A percentile compares a stretch with the other conserved stretches of the same genome.
Evolutionary conservation across 2,113 vertebrate species (phyloP).

Genomic region (Pristiophorus japonicus): DNA sequence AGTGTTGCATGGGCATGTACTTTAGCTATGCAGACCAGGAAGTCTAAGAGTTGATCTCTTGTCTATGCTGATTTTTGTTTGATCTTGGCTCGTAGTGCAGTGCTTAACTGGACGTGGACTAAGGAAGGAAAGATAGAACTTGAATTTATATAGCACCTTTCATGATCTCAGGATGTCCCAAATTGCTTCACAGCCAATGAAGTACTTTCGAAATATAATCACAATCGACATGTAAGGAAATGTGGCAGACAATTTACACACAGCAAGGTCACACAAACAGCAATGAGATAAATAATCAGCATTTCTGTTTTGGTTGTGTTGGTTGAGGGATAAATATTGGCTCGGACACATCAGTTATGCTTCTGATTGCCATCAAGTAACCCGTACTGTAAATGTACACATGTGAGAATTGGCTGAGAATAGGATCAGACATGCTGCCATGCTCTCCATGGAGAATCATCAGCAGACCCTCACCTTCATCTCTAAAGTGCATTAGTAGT

Average conservation of each 20-base stretch:
- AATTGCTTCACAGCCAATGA: not conserved
- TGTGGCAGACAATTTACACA: not conserved
- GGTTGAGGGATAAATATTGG: not conserved
- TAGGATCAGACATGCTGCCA: not conserved
- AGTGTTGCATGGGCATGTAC: no score
- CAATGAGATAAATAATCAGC: not conserved
- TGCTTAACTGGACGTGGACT: not conserved
- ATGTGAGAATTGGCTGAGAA: not conserved
- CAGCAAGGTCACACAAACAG: not conserved
- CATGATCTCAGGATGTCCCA: not conserved
- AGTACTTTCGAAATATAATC: not conserved
- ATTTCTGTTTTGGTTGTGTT: not conserved
- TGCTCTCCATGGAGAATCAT: not conserved
- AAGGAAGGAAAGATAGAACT: not conserved
- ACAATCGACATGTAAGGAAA: not conserved
- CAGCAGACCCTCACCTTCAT: not conserved
- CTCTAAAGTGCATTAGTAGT: not conserved
- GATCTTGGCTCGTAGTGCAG: not conserved
- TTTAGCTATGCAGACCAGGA: not conserved
- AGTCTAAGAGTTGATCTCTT: not conserved
- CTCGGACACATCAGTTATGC: not conserved
- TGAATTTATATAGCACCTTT: not conserved
- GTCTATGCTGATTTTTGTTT: not conserved
- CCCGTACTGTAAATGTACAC: no score
- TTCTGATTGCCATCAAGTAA: no score